Evolutionary conservation across 1,140 invertebrate species (phyloP), one percentile per base, ranked within the genome.

Genomic region (Aphelenchoides besseyi): DNA sequence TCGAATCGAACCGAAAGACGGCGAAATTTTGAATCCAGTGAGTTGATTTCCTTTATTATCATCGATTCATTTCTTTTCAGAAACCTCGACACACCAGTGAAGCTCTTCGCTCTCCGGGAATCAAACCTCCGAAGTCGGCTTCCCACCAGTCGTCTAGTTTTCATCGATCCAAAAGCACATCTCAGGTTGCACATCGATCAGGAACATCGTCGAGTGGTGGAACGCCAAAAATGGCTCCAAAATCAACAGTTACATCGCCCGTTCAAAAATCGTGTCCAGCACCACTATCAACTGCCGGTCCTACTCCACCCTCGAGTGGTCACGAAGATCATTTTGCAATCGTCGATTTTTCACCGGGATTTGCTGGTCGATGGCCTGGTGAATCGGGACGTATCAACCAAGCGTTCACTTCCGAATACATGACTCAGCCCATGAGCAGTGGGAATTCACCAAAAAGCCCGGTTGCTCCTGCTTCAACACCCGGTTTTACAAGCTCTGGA

Each of bases 1-100:
- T 9, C 71, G 73, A 54, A 69, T 78, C 36, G 76, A 78, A 41
- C 76, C 76, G n/a, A 78, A 80, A 57, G 71, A 80, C 52, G 75
- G 69, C 32, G 71, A 77, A 68, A 62, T 74, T 29, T 55, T 52
- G 3, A 61, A 75, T 32, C 23, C 55, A 37, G 75, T 76, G 72
- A 53, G 62, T 36, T 52, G 30, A 16, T 23, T 48, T 1, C 29
- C 9, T 12, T n/a, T 23, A n/a, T 71, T 3, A 29, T 23, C 33
- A 69, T n/a, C 33, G 8, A 69, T 28, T 69, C 30, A 3, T 35
- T 18, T 54, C 33, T 36, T 63, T 76, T 69, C 32, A 81, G 76
- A 81, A 72, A 32, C 76, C 79, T 23, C 68, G 37, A 59, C 74
- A 73, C 33, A 32, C 77, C 3, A 59, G 35, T 5, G 76, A 80